Base-by-base conservation (phyloP, 2,113 vertebrate species). In the Synodontis membranacea region DNA sequence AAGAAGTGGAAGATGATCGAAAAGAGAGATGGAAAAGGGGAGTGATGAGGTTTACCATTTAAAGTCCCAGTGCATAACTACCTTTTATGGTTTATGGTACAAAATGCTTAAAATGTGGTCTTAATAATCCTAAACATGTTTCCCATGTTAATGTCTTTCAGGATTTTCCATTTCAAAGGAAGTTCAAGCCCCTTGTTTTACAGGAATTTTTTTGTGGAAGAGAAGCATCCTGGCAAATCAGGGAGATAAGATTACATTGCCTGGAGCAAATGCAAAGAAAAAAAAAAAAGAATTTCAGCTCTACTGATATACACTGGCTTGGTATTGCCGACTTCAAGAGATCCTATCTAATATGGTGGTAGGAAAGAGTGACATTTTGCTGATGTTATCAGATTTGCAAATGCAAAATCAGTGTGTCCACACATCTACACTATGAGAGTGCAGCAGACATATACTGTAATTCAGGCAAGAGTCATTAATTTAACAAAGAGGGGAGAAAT, bases 301-400 rank as follows among this genome's bases (percentile, higher is more conserved):
- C 10, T 58, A 80, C 78, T 79, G 76, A 79, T 79, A 56, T 79
- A 54, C 76, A 79, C 31, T 39, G 37, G 34, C 52, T 42, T 80
- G 54, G 52, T 52, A 80, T 34, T 58, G 1, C 78, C 31, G 34
- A 80, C 48, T 52, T 79, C 50, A 79, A 54, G 8, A 79, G 75
- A 79, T 58, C 52, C 52, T 28, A 42, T 80, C 78, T 58, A 11
- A 4, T 54, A 28, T 39, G 52, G 21, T 58, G 78, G 78, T 42
- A 15, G 34, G 37, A 58, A 80, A 80, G 54, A 42, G 52, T 80
- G 78, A 42, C 78, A 80, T 58, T 80, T 80, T 58, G 34, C 52
- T 80, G 78, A 80, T 80, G 19, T 58, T 80, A 80, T 80, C 78
- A 58, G 34, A 42, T 80, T 58, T 80, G 54, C 11, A 58, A 42